Conservation (phyloP, 1,140 invertebrate genomes). For the Drosophila trapezifrons region DNA sequence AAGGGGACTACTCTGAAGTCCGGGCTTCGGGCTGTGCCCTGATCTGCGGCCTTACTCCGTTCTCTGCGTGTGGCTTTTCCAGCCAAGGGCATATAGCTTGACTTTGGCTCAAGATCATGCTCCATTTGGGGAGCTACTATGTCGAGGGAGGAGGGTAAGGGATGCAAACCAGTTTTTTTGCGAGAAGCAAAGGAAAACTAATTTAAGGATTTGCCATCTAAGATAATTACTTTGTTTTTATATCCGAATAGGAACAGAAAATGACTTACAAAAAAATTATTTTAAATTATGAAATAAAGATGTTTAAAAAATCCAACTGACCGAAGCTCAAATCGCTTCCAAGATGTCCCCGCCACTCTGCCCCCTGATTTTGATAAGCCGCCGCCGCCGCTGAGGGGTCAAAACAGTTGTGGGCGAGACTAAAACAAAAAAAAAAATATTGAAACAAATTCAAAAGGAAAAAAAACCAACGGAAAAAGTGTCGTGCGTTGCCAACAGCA, state of each 20-base stretch:
- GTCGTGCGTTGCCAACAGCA: constrained; percentile 66
- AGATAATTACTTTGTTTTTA: neutral
- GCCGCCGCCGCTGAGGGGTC: constrained; percentile 43
- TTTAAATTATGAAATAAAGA: neutral
- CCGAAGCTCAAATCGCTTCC: constrained; percentile 5
- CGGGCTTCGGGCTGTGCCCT: constrained; percentile 19
- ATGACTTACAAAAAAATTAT: neutral
- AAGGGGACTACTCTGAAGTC: constrained; percentile 1
- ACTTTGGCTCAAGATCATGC: constrained; percentile 74
- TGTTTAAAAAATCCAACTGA: too few relatives aligned
- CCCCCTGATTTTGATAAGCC: constrained; percentile 52
- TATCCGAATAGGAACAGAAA: neutral
- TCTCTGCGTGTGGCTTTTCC: constrained; percentile 72
- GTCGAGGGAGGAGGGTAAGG: constrained; percentile 18
- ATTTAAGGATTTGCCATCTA: neutral
- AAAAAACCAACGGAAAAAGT: constrained; percentile 49
- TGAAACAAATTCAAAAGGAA: neutral
- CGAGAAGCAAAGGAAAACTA: neutral
- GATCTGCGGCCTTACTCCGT: constrained; percentile 45
- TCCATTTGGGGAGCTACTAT: constrained; percentile 6
- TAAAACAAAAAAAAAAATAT: constrained; percentile 17
- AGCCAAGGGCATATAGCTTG: constrained; percentile 74
- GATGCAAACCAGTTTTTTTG: constrained; percentile 9
- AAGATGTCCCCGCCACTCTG: constrained; percentile 3
- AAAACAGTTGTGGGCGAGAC: constrained; percentile 63